Conservation (phyloP, 1,140 invertebrate genomes). For the Hesperophylax magnus region DNA sequence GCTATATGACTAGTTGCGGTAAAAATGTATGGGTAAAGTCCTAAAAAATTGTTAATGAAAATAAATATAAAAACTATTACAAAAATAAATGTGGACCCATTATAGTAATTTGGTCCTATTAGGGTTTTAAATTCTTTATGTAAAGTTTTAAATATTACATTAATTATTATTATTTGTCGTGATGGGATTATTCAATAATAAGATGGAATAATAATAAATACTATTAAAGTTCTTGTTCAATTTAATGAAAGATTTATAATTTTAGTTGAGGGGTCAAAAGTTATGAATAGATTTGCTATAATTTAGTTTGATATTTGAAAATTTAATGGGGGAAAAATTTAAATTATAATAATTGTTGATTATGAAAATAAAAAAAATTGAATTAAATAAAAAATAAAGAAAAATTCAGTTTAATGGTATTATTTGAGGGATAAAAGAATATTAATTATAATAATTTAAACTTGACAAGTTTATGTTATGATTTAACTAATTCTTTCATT, state of each 20-base stretch:
- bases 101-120: conserved; percentile 62
- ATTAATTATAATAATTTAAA: conserved; percentile 71
- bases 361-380: conserved; percentile 65
- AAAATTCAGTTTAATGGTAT: too few relatives aligned
- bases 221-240: too few relatives aligned
- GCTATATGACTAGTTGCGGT: too few relatives aligned
- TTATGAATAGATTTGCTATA: conserved; percentile 72
- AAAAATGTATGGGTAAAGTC: conserved; percentile 79
- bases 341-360: conserved; percentile 57
- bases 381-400: conserved; percentile 68
- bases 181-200: conserved; percentile 69
- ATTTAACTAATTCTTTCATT: conserved; percentile 68
- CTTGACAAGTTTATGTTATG: conserved; percentile 73
- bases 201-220: conserved; percentile 67
- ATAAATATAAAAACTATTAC: conserved; percentile 71
- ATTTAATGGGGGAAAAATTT: conserved; percentile 59
- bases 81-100: too few relatives aligned
- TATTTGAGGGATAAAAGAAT: conserved; percentile 72
- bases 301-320: too few relatives aligned
- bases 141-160: conserved; percentile 62
- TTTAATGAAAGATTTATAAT: conserved; percentile 69
- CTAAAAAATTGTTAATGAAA: conserved; percentile 76
- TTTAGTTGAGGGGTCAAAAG: conserved; percentile 69
- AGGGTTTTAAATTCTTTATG: too few relatives aligned
- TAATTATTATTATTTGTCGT: conserved; percentile 68